These are phyloP conservation scores for Cremastobaeus sp. DNA, from an alignment of 2,888 invertebrate species.

Conservation along the genomic window DNA sequence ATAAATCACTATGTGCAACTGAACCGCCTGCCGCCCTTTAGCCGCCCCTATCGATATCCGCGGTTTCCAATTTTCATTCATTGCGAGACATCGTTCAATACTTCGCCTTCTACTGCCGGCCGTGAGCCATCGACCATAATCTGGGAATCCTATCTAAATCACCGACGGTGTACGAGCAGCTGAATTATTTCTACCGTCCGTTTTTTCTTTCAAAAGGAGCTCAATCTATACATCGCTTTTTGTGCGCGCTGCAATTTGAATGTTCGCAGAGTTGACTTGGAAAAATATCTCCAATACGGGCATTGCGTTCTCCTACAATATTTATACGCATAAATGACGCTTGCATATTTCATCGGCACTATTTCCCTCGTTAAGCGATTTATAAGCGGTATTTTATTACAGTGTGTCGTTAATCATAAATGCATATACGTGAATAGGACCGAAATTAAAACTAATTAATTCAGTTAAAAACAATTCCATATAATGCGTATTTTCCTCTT, in stretches of 20 bases:
- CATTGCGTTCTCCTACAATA: slow-evolving; percentile 36
- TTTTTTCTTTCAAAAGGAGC: slow-evolving; percentile 56
- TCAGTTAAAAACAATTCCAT: no score
- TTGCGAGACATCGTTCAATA: slow-evolving; percentile 67
- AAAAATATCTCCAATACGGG: slow-evolving; percentile 47
- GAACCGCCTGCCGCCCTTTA: slow-evolving; percentile 32
- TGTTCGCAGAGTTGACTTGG: slow-evolving; percentile 40
- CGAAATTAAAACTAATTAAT: no score
- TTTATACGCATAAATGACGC: slow-evolving; percentile 49
- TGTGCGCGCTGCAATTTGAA: slow-evolving; percentile 50
- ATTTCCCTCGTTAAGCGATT: slow-evolving; percentile 44
- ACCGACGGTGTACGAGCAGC: slow-evolving; percentile 61
- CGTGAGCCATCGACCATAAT: slow-evolving; percentile 70
- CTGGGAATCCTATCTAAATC: slow-evolving; percentile 64
- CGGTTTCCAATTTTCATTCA: slow-evolving; percentile 70
- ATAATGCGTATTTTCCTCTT: no score
- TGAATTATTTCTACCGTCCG: slow-evolving; percentile 68
- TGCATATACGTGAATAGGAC: no score
- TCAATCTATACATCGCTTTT: slow-evolving; percentile 41
- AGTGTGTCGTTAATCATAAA: slow-evolving; percentile 46
- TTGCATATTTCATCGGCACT: slow-evolving; percentile 34
- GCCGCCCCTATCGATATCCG: slow-evolving; percentile 66
- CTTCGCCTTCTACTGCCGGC: slow-evolving; percentile 65
- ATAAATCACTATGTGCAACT: slow-evolving; percentile 68
- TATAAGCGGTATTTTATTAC: slow-evolving; percentile 57